These are phyloP conservation scores for Myrmecobius fasciatus DNA, from an alignment of 2,113 vertebrate genomes.

Conservation along the genomic window DNA sequence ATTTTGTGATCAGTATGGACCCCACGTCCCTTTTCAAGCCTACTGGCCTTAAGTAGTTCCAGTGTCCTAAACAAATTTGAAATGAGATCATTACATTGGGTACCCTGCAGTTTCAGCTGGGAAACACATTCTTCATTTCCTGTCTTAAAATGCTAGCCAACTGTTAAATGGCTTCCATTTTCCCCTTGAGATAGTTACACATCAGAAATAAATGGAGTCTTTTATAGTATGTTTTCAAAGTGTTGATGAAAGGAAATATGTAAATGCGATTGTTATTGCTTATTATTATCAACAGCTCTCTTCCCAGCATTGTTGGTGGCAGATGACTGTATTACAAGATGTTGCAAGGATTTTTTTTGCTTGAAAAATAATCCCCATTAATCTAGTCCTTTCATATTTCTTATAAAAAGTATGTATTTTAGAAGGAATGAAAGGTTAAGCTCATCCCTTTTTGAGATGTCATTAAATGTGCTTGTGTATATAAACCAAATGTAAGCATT, in stretches of 20 bases:
- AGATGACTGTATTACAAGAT: constrained; percentile 48
- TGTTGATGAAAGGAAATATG: constrained; percentile 39
- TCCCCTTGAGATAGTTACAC: constrained; percentile 53
- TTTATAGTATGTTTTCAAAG: constrained; percentile 61
- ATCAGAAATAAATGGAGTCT: constrained; percentile 49
- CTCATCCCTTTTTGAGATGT: constrained; percentile 33
- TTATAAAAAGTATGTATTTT: constrained; percentile 22
- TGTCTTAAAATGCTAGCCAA: constrained; percentile 68
- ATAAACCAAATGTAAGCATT: not conserved
- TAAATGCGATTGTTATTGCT: constrained; percentile 54
- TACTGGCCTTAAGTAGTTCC: constrained; percentile 65
- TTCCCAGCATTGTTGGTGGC: constrained; percentile 49
- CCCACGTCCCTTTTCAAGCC: constrained; percentile 54
- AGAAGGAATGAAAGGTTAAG: constrained; percentile 40
- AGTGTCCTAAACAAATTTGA: constrained; percentile 69
- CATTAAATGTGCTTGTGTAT: not conserved
- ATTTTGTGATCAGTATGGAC: constrained; percentile 60
- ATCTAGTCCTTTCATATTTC: constrained; percentile 2
- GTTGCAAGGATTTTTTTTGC: constrained; percentile 14
- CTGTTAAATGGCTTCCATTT: constrained; percentile 63
- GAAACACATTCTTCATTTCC: constrained; percentile 58
- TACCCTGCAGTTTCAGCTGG: constrained; percentile 57
- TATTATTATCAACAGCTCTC: constrained; percentile 64
- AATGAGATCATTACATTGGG: constrained; percentile 65
- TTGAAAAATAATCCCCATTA: constrained; percentile 27